Evolutionary conservation across 2,113 vertebrate genomes (phyloP).

Genomic region (Cepphus grylle): DNA sequence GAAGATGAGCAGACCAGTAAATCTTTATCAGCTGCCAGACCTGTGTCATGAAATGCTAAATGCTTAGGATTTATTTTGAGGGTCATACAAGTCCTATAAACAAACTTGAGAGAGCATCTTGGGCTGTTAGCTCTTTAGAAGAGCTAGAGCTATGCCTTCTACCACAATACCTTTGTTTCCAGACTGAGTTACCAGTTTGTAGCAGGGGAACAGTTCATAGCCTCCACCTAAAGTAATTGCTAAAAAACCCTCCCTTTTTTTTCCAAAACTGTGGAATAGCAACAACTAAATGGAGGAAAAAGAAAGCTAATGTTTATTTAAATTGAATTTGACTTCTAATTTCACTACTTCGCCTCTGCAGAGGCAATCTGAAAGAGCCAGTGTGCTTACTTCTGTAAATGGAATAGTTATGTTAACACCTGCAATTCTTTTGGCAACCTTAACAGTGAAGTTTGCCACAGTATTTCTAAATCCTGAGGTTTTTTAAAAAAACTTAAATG

Average conservation of each 20-base stretch:
- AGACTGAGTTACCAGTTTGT: neutral
- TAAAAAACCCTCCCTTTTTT: neutral
- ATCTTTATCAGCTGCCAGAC: neutral
- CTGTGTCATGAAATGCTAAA: neutral
- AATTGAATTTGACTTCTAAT: neutral
- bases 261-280: neutral
- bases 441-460: neutral
- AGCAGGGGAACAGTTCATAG: neutral
- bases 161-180: neutral
- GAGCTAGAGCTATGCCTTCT: neutral
- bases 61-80: neutral
- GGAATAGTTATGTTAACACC: neutral
- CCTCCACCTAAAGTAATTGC: neutral
- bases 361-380: neutral
- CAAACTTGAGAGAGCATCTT: neutral
- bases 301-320: neutral
- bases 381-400: neutral
- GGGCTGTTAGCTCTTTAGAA: neutral
- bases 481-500: accelerated
- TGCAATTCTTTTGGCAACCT: neutral
- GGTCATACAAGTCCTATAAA: neutral
- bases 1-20: neutral
- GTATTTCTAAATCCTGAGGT: neutral
- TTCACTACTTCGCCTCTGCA: neutral
- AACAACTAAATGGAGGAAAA: neutral